A percentile compares a stretch with the other conserved stretches of the same genome.
These are phyloP conservation scores for Hoplodrina blanda DNA, from an alignment of 2,888 invertebrate species.

Conservation along the genomic window DNA sequence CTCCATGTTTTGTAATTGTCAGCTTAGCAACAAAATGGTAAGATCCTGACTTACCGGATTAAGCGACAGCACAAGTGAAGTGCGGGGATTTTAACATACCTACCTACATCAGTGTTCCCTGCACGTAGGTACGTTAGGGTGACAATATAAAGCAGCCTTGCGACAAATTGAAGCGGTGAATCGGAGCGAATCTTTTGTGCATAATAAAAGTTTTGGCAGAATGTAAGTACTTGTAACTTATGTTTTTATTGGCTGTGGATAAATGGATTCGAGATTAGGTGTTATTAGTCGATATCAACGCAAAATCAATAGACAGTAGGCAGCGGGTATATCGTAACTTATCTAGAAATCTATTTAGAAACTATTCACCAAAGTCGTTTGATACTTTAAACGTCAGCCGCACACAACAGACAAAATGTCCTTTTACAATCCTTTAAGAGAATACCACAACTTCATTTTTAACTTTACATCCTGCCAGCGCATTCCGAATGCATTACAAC, in stretches of 20 bases:
- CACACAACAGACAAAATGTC: constrained; percentile 10
- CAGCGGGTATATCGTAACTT: background rate
- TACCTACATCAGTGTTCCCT: constrained; percentile 41
- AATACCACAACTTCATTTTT: constrained; percentile 48
- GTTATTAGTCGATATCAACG: background rate
- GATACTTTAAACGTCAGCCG: background rate
- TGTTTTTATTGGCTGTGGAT: background rate
- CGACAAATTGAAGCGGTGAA: constrained; percentile 25
- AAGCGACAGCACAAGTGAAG: constrained; percentile 31
- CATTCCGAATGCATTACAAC: constrained; percentile 52
- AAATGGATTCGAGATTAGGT: no score
- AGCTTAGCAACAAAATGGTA: constrained; percentile 46
- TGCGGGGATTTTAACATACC: constrained; percentile 35
- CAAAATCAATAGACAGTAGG: background rate
- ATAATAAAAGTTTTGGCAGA: background rate
- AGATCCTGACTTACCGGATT: constrained; percentile 53
- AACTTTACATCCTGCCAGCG: constrained; percentile 47
- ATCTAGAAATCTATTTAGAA: background rate
- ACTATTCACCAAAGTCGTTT: background rate
- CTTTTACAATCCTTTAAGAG: constrained; percentile 4
- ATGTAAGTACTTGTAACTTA: no score
- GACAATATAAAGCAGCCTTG: constrained; percentile 25
- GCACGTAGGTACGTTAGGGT: constrained; percentile 36
- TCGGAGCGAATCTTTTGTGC: background rate
- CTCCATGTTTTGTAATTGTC: constrained; percentile 54